Percentiles rank a stretch among this genome's conserved stretches.
Conservation (phyloP, 2,888 invertebrate genomes). For the Drosophila borborema region DNA sequence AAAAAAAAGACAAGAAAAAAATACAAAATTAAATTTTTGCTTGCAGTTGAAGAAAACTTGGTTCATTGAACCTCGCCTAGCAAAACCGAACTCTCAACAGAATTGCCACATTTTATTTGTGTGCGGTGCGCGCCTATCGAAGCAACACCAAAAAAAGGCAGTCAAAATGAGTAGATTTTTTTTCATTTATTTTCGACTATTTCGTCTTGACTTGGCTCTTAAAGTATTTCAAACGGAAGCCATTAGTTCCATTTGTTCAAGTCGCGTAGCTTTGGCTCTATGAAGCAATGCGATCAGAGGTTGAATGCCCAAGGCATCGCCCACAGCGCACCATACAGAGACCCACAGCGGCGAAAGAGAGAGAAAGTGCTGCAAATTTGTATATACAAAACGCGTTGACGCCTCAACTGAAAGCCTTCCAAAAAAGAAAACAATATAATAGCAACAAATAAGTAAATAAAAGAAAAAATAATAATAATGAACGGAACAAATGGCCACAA, state of each 20-base stretch:
- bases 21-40: constrained; percentile 28
- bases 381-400: constrained; percentile 66
- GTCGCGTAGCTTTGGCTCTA: constrained; percentile 19
- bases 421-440: constrained; percentile 22
- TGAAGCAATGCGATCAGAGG: constrained; percentile 22
- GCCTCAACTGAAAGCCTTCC: constrained; percentile 30
- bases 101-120: constrained; percentile 62
- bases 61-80: constrained; percentile 62
- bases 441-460: constrained; percentile 6
- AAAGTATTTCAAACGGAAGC: constrained; percentile 76
- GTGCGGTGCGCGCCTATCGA: constrained; percentile 10
- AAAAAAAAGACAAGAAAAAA: constrained; percentile 44
- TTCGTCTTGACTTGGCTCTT: constrained; percentile 42
- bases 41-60: constrained; percentile 42
- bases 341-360: constrained; percentile 55
- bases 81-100: constrained; percentile 40
- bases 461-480: neutral
- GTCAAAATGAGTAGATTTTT: constrained; percentile 44
- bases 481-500: neutral
- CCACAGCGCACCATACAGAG: constrained; percentile 1
- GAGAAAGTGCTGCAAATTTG: constrained; percentile 70
- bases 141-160: constrained; percentile 40
- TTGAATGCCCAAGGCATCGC: constrained; percentile 4
- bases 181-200: constrained; percentile 3
- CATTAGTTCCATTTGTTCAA: constrained; percentile 66